Evolutionary conservation across 2,113 vertebrate species (phyloP).

Genomic region (Limanda limanda): DNA sequence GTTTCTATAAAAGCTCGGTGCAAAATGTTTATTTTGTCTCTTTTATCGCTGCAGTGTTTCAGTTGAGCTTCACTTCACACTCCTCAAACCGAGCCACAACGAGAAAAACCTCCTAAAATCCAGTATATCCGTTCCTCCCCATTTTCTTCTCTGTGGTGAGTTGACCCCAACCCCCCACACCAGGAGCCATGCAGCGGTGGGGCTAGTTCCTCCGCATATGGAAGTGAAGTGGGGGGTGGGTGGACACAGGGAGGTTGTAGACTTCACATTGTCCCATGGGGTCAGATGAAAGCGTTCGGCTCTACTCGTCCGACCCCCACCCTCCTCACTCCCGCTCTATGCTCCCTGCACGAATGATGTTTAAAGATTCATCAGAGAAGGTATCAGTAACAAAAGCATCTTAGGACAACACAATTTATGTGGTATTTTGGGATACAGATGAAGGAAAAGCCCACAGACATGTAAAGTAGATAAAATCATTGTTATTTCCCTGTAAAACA

Average conservation of each 20-base stretch:
- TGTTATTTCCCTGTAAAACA: not conserved
- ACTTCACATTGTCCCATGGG: conserved; percentile 73
- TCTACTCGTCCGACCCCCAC: conserved; percentile 37
- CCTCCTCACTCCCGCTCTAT: conserved; percentile 2
- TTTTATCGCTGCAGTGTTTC: conserved; percentile 7
- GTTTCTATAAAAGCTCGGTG: not conserved
- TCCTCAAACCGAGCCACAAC: not conserved
- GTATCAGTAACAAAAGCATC: conserved; percentile 12
- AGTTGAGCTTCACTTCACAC: conserved; percentile 14
- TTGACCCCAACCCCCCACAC: conserved; percentile 73
- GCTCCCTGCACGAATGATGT: conserved; percentile 41
- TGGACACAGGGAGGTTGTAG: conserved; percentile 63
- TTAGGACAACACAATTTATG: not conserved
- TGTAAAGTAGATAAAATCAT: not conserved
- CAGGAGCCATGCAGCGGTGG: conserved; percentile 60
- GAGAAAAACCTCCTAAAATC: not conserved
- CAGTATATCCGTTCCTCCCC: conserved; percentile 12
- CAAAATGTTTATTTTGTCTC: not conserved
- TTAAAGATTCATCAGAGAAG: conserved; percentile 29
- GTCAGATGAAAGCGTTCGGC: conserved; percentile 75
- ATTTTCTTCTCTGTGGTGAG: conserved; percentile 29
- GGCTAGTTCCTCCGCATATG: conserved; percentile 71
- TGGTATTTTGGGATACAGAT: not conserved
- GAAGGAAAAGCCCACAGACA: not conserved
- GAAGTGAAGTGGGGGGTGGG: conserved; percentile 75